Conservation (phyloP, 2,113 vertebrate genomes). For the Pelvicachromis taeniatus region DNA sequence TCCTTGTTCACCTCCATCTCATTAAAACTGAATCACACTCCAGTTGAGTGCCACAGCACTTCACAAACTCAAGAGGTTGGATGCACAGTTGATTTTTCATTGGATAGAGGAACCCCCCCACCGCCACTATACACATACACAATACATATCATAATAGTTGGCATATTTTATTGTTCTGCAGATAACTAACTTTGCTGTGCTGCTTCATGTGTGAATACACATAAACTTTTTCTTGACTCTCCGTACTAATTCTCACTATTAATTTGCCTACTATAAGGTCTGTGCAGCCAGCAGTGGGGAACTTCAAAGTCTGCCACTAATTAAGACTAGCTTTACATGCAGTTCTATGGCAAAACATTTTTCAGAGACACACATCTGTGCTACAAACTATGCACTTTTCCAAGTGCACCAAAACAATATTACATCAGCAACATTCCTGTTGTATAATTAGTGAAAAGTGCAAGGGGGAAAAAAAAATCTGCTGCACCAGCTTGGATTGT, state of each 20-base stretch:
- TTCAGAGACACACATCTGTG: background rate
- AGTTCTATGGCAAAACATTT: background rate
- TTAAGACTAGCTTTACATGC: background rate
- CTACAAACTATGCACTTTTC: background rate
- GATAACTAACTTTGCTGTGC: background rate
- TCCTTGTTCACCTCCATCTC: slow-evolving; percentile 50
- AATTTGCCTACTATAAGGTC: background rate
- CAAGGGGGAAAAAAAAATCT: background rate
- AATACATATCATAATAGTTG: background rate
- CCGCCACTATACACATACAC: background rate
- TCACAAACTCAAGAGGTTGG: slow-evolving; percentile 22
- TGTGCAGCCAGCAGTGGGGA: background rate
- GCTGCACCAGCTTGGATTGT: background rate
- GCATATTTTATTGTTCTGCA: background rate
- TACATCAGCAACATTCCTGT: slow-evolving; percentile 36
- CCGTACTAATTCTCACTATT: background rate
- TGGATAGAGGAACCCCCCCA: background rate
- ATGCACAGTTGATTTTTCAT: slow-evolving; percentile 6
- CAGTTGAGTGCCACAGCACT: slow-evolving; percentile 30
- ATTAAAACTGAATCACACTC: slow-evolving; percentile 54
- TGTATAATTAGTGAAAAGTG: slow-evolving; percentile 35
- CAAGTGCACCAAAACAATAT: background rate
- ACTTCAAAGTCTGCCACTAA: background rate
- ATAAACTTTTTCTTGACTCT: background rate
- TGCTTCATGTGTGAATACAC: background rate